Percentiles rank a stretch among this genome's conserved stretches.
These are phyloP conservation scores for Lepidonotus clava DNA, from an alignment of 2,888 invertebrate genomes.

Conservation along the genomic window DNA sequence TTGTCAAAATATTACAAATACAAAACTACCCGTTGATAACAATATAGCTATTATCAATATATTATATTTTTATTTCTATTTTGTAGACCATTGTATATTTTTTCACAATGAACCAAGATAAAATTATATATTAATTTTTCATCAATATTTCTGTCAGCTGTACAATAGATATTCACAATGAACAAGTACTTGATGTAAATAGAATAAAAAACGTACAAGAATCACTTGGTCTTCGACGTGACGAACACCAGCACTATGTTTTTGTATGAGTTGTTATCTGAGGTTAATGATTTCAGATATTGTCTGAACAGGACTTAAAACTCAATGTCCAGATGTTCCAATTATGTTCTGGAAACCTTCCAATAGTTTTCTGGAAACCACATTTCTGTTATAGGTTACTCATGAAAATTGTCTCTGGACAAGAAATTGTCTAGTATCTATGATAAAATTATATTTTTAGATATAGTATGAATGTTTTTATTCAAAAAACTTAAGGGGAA, in stretches of 20 bases:
- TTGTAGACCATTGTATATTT: background rate
- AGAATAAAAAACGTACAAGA: background rate
- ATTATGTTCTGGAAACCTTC: no score
- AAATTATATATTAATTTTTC: no score
- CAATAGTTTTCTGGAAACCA: no score
- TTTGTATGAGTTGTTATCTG: slow-evolving; percentile 13
- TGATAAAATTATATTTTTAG: no score
- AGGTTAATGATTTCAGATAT: slow-evolving; percentile 3
- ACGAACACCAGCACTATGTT: background rate
- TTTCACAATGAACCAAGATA: background rate
- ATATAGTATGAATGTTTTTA: no score
- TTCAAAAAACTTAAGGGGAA: no score
- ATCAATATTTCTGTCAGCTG: no score
- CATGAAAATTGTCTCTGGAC: no score
- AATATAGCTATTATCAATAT: background rate
- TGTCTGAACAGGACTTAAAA: background rate
- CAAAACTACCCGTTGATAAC: no score
- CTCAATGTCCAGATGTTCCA: background rate
- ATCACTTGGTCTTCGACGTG: background rate
- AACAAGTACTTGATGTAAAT: background rate
- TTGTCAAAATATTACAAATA: no score
- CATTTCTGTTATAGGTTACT: no score
- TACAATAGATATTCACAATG: background rate
- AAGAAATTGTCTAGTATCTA: no score
- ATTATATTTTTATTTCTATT: background rate